Base-by-base conservation (phyloP, 2,797 vertebrate species). In the Euphonia xanthogaster region DNA sequence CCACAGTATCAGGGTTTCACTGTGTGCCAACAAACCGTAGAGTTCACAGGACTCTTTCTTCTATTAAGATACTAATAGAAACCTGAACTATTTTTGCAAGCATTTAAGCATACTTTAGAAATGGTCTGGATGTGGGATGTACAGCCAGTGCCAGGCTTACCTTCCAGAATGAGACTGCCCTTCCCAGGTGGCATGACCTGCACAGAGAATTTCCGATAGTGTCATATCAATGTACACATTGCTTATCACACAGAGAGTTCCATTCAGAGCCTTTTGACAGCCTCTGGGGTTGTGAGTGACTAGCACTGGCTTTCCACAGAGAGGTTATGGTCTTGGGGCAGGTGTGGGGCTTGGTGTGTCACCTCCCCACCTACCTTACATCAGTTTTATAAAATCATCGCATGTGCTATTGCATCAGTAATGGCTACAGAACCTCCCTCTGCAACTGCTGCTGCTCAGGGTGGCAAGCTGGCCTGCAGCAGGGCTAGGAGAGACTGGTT, bases 371-470 rank as follows among this genome's bases (percentile, higher is more conserved):
- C 90, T 78, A 24, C 76, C 58, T 94, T 42, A 93, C 28, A 0
- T 96, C 93, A 94, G 61, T 37, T 12, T 40, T 58, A 47, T 72
- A 88, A 86, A 95, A 82, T 83, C 88, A 91, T 15, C 60, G 27
- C 73, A 39, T 20, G 5, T 4, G 40, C 33, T 58, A 4, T 33
- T 72, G 79, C 45, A 30, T 78, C 86, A 86, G 54, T 37, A 81
- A 75, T 21, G 63, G 82, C 82, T 70, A 8, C 14, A 68, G n/a
- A 58, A 50, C 47, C 76, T 44, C 54, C 61, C 60, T 70, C 66
- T n/a, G 25, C 45, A 82, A 77, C 91, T 82, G 63, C 74, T 67
- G 73, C 65, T 24, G 42, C 0, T 1, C 61, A 51, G 53, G 39
- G 23, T 40, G 70, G 72, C 86, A 60, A 42, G 45, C 19, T 7